A percentile compares a stretch with the other conserved stretches of the same genome.
Conservation (phyloP, 1,140 invertebrate genomes). For the Pseudomyrmex flavicornis region DNA sequence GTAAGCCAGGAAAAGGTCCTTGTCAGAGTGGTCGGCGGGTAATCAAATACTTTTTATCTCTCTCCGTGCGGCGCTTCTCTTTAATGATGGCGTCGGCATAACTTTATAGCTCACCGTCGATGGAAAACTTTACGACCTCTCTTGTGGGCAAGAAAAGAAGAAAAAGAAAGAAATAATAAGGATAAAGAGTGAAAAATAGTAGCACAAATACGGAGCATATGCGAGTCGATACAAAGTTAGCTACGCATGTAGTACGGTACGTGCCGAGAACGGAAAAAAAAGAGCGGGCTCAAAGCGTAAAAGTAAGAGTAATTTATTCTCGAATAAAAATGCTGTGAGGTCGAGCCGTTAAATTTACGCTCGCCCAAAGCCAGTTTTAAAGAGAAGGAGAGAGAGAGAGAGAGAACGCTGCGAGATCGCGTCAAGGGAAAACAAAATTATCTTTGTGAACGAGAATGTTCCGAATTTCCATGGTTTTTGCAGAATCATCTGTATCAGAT, state of each 20-base stretch:
- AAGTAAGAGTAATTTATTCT: slow-evolving; percentile 55
- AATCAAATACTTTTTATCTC: slow-evolving; percentile 64
- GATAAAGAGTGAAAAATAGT: slow-evolving; percentile 16
- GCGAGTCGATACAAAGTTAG: slow-evolving; percentile 35
- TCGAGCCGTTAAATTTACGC: slow-evolving; percentile 58
- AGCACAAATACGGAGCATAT: slow-evolving; percentile 9
- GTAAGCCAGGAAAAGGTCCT: slow-evolving; percentile 50
- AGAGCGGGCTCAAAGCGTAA: slow-evolving; percentile 23
- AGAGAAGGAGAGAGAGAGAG: background rate
- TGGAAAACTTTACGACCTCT: slow-evolving; percentile 62
- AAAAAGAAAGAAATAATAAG: background rate
- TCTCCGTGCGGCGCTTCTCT: slow-evolving; percentile 46
- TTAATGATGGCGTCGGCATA: slow-evolving; percentile 63
- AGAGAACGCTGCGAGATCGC: background rate
- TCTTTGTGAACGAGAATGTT: slow-evolving; percentile 29
- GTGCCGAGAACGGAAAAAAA: background rate
- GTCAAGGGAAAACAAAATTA: slow-evolving; percentile 49
- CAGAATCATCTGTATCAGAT: background rate
- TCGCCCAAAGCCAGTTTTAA: slow-evolving; percentile 40
- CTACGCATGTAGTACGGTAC: slow-evolving; percentile 33
- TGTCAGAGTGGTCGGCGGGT: slow-evolving; percentile 59
- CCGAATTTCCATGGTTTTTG: slow-evolving; percentile 29
- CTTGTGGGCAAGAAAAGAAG: slow-evolving; percentile 18
- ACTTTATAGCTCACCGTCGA: slow-evolving; percentile 58
- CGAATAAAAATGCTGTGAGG: slow-evolving; percentile 53